Percentiles rank a stretch among this genome's conserved stretches.
phyloP scores from a whole-genome alignment of 2,888 invertebrate genomes.

The Pseudococcus jackbeardsleyi region DNA sequence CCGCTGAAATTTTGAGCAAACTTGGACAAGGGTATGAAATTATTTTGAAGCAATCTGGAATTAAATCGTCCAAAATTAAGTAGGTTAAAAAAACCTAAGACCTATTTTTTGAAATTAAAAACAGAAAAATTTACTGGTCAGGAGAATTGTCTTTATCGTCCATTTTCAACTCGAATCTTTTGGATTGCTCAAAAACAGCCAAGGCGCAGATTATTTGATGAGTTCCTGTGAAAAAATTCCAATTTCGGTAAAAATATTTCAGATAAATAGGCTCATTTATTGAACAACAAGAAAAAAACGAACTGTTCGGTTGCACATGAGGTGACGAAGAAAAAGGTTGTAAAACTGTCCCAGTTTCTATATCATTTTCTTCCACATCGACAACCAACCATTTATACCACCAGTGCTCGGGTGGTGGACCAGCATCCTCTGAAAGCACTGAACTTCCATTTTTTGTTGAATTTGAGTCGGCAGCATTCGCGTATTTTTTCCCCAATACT shows the following conservation, averaged over 20 bases:
- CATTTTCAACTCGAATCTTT: background rate
- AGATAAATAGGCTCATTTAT: background rate
- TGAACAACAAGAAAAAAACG: background rate
- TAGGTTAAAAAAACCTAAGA: background rate
- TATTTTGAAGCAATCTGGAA: background rate
- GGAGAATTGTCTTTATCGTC: background rate
- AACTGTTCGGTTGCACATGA: background rate
- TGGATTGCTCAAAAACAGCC: background rate
- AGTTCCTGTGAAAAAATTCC: background rate
- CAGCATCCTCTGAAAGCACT: background rate
- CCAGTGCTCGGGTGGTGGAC: background rate
- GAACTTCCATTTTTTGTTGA: background rate
- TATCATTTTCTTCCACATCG: conserved; percentile 8
- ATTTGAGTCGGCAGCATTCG: background rate
- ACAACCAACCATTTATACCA: background rate
- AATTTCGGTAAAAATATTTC: too few relatives aligned
- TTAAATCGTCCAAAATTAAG: background rate
- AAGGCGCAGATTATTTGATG: background rate
- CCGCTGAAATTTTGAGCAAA: background rate
- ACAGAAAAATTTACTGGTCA: background rate
- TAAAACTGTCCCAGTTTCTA: background rate
- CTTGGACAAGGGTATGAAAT: background rate
- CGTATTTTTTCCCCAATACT: background rate
- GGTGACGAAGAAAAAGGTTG: background rate
- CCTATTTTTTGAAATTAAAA: too few relatives aligned